Evolutionary conservation across 2,797 vertebrate genomes (phyloP).

Genomic region (Gobio occitaniae): DNA sequence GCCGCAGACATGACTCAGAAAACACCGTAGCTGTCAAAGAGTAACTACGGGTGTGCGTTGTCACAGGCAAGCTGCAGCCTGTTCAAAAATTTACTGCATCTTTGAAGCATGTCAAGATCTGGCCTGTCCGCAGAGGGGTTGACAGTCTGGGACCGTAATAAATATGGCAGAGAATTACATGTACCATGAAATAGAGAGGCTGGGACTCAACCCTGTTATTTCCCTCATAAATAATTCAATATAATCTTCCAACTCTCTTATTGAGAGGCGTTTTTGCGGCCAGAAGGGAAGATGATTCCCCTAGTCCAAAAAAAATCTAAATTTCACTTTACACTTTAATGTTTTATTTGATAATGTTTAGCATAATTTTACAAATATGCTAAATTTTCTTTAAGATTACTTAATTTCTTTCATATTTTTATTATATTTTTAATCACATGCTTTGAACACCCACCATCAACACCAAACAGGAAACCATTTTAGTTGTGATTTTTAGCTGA

Average conservation of each 20-base stretch:
- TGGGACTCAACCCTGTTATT: constrained; percentile 25
- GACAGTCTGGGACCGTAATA: constrained; percentile 19
- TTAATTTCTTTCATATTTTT: background rate
- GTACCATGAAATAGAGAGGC: constrained; percentile 16
- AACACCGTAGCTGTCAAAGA: constrained; percentile 2
- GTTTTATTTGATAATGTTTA: background rate
- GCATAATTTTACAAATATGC: background rate
- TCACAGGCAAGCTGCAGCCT: constrained; percentile 24
- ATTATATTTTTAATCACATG: background rate
- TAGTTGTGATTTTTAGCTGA: background rate
- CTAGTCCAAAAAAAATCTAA: background rate
- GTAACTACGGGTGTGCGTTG: constrained; percentile 15
- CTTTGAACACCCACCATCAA: background rate
- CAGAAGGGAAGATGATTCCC: background rate
- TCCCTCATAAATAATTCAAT: constrained; percentile 32
- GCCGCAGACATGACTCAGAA: constrained; percentile 3
- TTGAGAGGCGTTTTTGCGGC: background rate
- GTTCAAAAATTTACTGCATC: constrained; percentile 39
- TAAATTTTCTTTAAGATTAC: background rate
- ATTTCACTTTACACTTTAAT: background rate
- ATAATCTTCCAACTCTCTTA: background rate
- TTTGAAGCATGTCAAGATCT: constrained; percentile 43
- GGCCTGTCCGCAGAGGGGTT: constrained; percentile 40
- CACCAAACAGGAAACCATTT: background rate
- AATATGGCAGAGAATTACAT: constrained; percentile 30